A percentile compares a stretch with the other conserved stretches of the same genome.
These are phyloP conservation scores for Slavum lentiscoides DNA, from an alignment of 2,888 invertebrate species.

Conservation along the genomic window DNA sequence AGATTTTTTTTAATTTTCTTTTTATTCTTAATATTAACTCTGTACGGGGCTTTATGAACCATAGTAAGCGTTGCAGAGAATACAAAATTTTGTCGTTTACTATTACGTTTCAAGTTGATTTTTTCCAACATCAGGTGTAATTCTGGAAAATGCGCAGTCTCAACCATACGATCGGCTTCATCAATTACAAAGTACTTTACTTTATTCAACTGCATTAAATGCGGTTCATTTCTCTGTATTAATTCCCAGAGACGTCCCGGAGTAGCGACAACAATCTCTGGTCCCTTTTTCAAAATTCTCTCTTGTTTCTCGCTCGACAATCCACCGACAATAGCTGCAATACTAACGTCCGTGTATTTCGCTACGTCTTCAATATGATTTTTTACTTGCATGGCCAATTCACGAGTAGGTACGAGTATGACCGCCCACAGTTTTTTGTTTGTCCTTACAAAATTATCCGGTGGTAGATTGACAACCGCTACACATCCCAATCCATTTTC, in stretches of 20 bases:
- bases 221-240: constrained; percentile 72
- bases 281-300: constrained; percentile 76
- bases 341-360: constrained; percentile 75
- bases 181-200: constrained; percentile 88
- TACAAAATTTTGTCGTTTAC: constrained; percentile 85
- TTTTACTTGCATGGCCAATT: constrained; percentile 91
- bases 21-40: constrained; percentile 61
- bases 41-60: constrained; percentile 81
- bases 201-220: constrained; percentile 72
- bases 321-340: constrained; percentile 90
- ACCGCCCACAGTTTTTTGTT: constrained; percentile 70
- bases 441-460: constrained; percentile 26
- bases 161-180: constrained; percentile 98
- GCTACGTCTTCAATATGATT: constrained; percentile 79
- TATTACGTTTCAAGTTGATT: constrained; percentile 71
- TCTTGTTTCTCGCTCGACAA: constrained; percentile 93
- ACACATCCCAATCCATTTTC: constrained; percentile 64
- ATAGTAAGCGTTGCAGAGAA: constrained; percentile 96
- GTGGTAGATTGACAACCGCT: constrained; percentile 53
- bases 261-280: constrained; percentile 95
- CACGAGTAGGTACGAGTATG: constrained; percentile 93
- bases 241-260: constrained; percentile 97
- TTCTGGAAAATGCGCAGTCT: constrained; percentile 94
- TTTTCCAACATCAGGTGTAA: constrained; percentile 77
- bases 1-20: constrained; percentile 60